Percentiles rank a stretch among this genome's conserved stretches.
Evolutionary conservation across 1,140 invertebrate species (phyloP).

Genomic region (Vanessa tameamea): DNA sequence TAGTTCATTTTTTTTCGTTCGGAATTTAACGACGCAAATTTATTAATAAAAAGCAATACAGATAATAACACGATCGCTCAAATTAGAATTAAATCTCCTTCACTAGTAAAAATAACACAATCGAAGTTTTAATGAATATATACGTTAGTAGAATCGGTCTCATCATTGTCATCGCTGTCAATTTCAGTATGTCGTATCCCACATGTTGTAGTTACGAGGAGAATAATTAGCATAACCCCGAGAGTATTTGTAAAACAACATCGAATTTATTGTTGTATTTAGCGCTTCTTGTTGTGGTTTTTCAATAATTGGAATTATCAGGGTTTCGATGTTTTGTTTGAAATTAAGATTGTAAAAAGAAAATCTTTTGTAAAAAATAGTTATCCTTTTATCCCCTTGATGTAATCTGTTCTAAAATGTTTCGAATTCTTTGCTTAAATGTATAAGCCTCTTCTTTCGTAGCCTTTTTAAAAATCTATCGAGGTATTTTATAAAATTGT

Average conservation of each 20-base stretch:
- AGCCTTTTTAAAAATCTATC: slow-evolving; percentile 55
- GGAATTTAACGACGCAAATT: neutral
- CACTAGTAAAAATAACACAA: slow-evolving; percentile 4
- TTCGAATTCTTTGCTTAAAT: slow-evolving; percentile 61
- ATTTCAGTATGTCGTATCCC: slow-evolving; percentile 5
- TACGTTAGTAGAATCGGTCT: slow-evolving; percentile 18
- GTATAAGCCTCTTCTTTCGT: slow-evolving; percentile 63
- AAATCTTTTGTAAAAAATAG: slow-evolving; percentile 43
- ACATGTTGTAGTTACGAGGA: slow-evolving; percentile 30
- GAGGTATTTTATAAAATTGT: slow-evolving; percentile 63
- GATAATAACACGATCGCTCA: slow-evolving; percentile 66
- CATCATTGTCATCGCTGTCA: slow-evolving; percentile 31
- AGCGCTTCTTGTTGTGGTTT: slow-evolving; percentile 72
- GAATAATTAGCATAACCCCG: slow-evolving; percentile 49
- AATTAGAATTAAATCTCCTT: slow-evolving; percentile 54
- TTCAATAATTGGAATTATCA: slow-evolving; percentile 78
- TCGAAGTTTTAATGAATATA: neutral
- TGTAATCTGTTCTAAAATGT: slow-evolving; percentile 50
- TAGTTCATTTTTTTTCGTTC: neutral
- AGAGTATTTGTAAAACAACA: slow-evolving; percentile 69
- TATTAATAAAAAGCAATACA: slow-evolving; percentile 57
- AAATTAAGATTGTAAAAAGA: slow-evolving; percentile 64
- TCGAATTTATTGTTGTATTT: slow-evolving; percentile 77
- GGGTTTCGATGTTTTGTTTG: slow-evolving; percentile 73
- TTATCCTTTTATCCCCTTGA: slow-evolving; percentile 51